A percentile compares a stretch with the other conserved stretches of the same genome.
Evolutionary conservation across 2,113 vertebrate genomes (phyloP).

Genomic region (Euleptes europaea): DNA sequence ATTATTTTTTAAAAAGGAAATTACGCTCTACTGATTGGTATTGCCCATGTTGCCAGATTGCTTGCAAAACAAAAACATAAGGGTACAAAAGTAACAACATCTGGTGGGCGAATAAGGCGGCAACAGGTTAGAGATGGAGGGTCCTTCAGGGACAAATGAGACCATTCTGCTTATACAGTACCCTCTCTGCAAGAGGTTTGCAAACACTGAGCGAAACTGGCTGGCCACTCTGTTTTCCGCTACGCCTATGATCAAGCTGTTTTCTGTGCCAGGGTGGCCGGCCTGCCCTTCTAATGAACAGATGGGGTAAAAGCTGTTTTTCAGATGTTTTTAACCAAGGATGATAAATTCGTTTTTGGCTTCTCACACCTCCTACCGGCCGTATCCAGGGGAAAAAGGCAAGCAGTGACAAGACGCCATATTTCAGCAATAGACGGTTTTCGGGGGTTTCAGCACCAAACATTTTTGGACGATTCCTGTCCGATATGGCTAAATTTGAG

Average conservation of each 20-base stretch:
- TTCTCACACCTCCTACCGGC: not conserved
- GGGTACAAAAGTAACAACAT: conserved; percentile 61
- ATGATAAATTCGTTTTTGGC: conserved; percentile 4
- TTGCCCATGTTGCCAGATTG: not conserved
- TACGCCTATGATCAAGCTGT: conserved; percentile 31
- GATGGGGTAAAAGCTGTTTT: conserved; percentile 63
- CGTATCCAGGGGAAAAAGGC: not conserved
- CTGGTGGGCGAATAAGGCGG: conserved; percentile 38
- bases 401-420: conserved; percentile 25
- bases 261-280: conserved; percentile 22
- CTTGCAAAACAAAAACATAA: conserved; percentile 50
- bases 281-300: conserved; percentile 39
- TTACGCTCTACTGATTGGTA: not conserved
- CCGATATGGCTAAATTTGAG: conserved; percentile 31
- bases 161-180: conserved; percentile 45
- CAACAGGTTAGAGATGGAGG: conserved; percentile 43
- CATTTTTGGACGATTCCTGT: conserved; percentile 48
- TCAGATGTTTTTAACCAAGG: conserved; percentile 19
- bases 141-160: conserved; percentile 64
- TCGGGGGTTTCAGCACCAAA: conserved; percentile 59
- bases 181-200: conserved; percentile 37
- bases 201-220: conserved; percentile 18
- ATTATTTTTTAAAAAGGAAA: not conserved
- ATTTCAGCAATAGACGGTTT: conserved; percentile 31
- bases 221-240: not conserved